These are phyloP conservation scores for Rhopalosiphum maidis DNA, from an alignment of 1,140 invertebrate genomes.

Conservation along the genomic window DNA sequence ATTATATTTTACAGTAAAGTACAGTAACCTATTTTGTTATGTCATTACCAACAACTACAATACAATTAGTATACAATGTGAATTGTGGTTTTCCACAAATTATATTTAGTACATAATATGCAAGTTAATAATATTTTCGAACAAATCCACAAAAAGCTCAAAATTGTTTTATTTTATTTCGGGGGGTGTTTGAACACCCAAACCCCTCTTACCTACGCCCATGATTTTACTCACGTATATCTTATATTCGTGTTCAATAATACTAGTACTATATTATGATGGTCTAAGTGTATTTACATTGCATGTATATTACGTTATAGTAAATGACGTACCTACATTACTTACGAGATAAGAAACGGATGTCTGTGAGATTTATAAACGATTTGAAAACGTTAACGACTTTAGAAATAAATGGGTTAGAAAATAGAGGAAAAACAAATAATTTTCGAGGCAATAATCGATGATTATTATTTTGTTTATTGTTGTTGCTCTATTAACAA, in stretches of 20 bases:
- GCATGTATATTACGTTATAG: neutral
- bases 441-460: neutral
- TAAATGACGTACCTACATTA: too few species aligned
- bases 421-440: neutral
- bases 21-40: too few species aligned
- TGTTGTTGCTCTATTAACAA: neutral
- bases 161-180: too few species aligned
- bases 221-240: neutral
- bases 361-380: neutral
- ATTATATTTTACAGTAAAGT: neutral
- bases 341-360: neutral
- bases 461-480: neutral
- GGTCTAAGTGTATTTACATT: neutral
- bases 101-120: too few species aligned
- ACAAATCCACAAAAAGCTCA: too few species aligned
- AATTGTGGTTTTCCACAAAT: too few species aligned
- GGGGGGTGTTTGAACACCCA: too few species aligned
- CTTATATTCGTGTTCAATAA: neutral
- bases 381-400: neutral
- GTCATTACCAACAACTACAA: too few species aligned
- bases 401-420: neutral
- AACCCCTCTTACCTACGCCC: too few species aligned
- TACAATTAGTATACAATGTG: too few species aligned
- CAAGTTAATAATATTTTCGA: too few species aligned
- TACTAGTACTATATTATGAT: neutral